phyloP scores from a whole-genome alignment of 1,140 invertebrate genomes.

The Nasonia vitripennis region DNA sequence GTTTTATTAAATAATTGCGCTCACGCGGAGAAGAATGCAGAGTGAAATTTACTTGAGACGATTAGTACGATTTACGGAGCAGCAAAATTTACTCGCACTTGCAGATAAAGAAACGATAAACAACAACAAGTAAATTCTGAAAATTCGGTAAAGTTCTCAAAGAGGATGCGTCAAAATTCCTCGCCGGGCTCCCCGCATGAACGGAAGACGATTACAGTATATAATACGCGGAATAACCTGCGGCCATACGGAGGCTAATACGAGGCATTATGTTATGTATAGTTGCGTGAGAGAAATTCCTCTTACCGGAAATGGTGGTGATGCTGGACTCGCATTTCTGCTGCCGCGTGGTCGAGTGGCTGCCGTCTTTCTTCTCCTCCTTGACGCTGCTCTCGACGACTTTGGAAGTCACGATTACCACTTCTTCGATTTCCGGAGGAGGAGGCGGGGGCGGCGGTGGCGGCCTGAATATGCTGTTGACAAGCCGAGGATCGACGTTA shows the following conservation, averaged over 20 bases:
- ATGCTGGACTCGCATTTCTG: constrained; percentile 60
- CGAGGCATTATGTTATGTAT: background rate
- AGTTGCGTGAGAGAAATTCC: constrained; percentile 36
- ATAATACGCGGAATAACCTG: background rate
- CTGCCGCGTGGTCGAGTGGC: constrained; percentile 55
- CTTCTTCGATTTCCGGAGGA: constrained; percentile 69
- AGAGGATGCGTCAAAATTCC: background rate
- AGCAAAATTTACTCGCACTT: too few species aligned
- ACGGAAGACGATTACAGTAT: background rate
- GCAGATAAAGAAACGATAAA: too few species aligned
- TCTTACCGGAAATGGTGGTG: constrained; percentile 38
- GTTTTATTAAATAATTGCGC: too few species aligned
- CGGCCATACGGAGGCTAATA: background rate
- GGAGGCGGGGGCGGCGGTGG: constrained; percentile 73
- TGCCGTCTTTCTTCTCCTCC: constrained; percentile 61
- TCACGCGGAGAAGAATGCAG: too few species aligned
- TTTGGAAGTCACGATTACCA: constrained; percentile 62
- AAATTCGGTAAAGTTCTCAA: too few species aligned
- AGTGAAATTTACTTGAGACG: too few species aligned
- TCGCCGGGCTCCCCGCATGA: background rate
- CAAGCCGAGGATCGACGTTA: background rate
- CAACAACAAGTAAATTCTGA: too few species aligned
- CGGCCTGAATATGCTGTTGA: constrained; percentile 59
- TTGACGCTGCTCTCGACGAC: constrained; percentile 58
- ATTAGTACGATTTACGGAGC: too few species aligned